These are phyloP conservation scores for Egretta garzetta DNA, from an alignment of 2,113 vertebrate genomes.

Conservation along the genomic window DNA sequence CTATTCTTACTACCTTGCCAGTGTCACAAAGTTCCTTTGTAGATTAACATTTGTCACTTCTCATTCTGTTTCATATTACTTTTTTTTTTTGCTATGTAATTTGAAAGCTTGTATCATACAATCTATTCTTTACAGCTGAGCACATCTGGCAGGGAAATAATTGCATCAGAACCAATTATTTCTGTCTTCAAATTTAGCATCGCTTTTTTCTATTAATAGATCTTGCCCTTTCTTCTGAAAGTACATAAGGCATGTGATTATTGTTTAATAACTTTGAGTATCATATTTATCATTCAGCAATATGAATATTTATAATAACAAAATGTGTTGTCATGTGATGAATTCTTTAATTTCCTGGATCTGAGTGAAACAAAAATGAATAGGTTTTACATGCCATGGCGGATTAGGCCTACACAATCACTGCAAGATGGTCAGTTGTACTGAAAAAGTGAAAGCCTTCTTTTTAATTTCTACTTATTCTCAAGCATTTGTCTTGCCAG, in stretches of 20 bases:
- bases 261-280: too few species aligned
- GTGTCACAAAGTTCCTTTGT: constrained; percentile 8
- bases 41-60: background rate
- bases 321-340: background rate
- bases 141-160: constrained; percentile 22
- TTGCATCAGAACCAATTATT: constrained; percentile 12
- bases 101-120: constrained; percentile 24
- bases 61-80: background rate
- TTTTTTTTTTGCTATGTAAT: background rate
- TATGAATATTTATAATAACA: background rate
- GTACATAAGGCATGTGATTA: background rate
- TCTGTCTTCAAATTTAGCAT: constrained; percentile 7
- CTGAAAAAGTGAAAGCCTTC: background rate
- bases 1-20: background rate
- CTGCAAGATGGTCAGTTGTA: background rate
- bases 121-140: background rate
- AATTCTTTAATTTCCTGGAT: background rate
- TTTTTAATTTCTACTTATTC: background rate
- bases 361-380: background rate
- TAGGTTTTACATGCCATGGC: background rate
- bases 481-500: background rate
- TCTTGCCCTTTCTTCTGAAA: background rate
- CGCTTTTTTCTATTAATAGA: background rate
- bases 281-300: background rate
- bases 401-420: background rate